A percentile compares a stretch with the other conserved stretches of the same genome.
Conservation (phyloP, 2,113 vertebrate genomes). For the Desmodus rotundus region DNA sequence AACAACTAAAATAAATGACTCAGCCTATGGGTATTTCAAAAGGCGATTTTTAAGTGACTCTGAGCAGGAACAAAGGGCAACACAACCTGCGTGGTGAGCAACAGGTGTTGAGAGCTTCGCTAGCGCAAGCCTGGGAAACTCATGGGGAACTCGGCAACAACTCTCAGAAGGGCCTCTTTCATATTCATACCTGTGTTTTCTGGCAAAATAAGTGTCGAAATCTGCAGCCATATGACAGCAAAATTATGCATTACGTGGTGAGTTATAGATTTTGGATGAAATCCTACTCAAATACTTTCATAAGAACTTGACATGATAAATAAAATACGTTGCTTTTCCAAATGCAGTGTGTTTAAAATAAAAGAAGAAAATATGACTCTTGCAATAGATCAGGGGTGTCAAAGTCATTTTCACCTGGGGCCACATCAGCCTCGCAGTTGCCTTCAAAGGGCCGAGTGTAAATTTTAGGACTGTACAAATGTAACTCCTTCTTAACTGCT, state of each 20-base stretch:
- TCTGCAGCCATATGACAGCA: slow-evolving; percentile 75
- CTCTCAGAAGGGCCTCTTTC: slow-evolving; percentile 66
- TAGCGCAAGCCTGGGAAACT: slow-evolving; percentile 30
- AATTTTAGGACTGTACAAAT: too few relatives aligned
- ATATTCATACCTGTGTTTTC: slow-evolving; percentile 72
- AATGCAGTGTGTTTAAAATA: slow-evolving; percentile 56
- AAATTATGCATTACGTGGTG: slow-evolving; percentile 65
- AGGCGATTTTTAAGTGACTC: slow-evolving; percentile 12
- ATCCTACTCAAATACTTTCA: slow-evolving; percentile 52
- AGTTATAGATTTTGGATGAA: slow-evolving; percentile 46
- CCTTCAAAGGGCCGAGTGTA: too few relatives aligned
- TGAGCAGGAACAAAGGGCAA: slow-evolving; percentile 48
- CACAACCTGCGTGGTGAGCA: slow-evolving; percentile 18
- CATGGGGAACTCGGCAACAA: slow-evolving; percentile 56
- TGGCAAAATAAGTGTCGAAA: slow-evolving; percentile 77
- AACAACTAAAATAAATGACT: slow-evolving; percentile 5
- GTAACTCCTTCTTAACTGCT: too few relatives aligned
- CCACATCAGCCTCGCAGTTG: too few relatives aligned
- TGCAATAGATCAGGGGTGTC: background rate
- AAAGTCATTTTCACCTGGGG: too few relatives aligned
- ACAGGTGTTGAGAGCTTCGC: slow-evolving; percentile 34
- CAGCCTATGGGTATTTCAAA: background rate
- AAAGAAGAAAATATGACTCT: slow-evolving; percentile 16
- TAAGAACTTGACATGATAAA: slow-evolving; percentile 69
- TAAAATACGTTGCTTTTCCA: slow-evolving; percentile 58